A percentile compares a stretch with the other conserved stretches of the same genome.
Conservation (phyloP, 1,140 invertebrate genomes). For the Drosophila athabasca region DNA sequence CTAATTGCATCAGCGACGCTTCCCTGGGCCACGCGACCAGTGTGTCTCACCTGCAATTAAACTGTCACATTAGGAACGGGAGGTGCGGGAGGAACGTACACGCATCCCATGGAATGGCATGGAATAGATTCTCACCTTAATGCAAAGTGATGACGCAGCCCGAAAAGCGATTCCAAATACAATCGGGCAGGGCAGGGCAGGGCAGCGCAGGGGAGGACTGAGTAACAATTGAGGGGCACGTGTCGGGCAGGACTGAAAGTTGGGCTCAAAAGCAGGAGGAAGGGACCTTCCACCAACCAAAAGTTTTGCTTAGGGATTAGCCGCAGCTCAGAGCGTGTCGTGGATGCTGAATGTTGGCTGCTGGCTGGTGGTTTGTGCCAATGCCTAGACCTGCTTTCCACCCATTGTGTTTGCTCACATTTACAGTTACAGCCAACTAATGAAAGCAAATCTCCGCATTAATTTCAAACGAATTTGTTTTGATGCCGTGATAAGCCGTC, state of each 20-base stretch:
- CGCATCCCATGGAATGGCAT: constrained; percentile 23
- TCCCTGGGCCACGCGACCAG: constrained; percentile 64
- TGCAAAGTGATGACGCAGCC: constrained; percentile 71
- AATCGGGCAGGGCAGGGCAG: constrained; percentile 24
- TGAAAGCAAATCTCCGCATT: constrained; percentile 83
- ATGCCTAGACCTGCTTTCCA: constrained; percentile 2
- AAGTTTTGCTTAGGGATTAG: constrained; percentile 79
- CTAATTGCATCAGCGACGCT: constrained; percentile 74
- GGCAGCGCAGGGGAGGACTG: not conserved
- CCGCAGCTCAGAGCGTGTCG: constrained; percentile 52
- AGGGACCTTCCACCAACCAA: constrained; percentile 55
- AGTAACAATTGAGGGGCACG: constrained; percentile 46
- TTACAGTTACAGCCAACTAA: constrained; percentile 74
- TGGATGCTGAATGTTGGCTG: constrained; percentile 47
- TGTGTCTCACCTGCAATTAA: constrained; percentile 82
- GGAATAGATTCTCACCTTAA: constrained; percentile 19
- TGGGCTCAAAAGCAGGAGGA: constrained; percentile 19
- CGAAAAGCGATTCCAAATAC: constrained; percentile 71
- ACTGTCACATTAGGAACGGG: constrained; percentile 73
- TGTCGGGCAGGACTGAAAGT: constrained; percentile 50
- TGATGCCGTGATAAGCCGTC: constrained; percentile 81
- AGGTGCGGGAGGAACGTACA: not conserved
- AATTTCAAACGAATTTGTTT: constrained; percentile 83
- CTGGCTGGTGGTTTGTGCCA: constrained; percentile 56
- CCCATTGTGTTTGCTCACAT: constrained; percentile 70